Evolutionary conservation across 2,888 invertebrate genomes (phyloP), one percentile per base, ranked within the genome.

Genomic region (Blastobasis adustella): DNA sequence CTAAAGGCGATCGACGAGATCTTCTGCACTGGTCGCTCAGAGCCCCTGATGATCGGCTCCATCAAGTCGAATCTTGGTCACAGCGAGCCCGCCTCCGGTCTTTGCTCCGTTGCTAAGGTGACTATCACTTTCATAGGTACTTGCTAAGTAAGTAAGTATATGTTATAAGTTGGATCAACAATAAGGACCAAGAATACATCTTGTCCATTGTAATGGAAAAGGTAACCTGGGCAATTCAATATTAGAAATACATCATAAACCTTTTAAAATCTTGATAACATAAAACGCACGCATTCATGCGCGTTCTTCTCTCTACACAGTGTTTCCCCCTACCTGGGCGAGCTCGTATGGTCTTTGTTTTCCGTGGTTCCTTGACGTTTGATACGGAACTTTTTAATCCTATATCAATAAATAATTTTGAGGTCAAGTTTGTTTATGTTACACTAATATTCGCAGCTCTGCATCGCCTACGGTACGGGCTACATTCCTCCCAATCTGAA

Each of bases 51-150:
- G 48, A 94, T 98, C 54, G 98, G 98, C 1, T 96, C 98, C 0
- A 93, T 97, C 40, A 98, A 98, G 74, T 97, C 97, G 0, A 98
- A 98, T 79, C 90, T 98, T 75, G 98, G 98, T 0, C 98, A 98
- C 78, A 91, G 95, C 0, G 98, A 98, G 72, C 94, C 97, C 0
- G 92, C 92, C 1, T 95, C 95, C 5, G 95, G 96, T 6, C 84
- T 97, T 1, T 95, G 95, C 61, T 94, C 96, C 0, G 75, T 97
- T 54, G 92, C 94, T 0, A 97, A 97, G 89, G 94, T 93, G 59
- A 71, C 57, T 9, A 23, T 23, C 23, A 23, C 23, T 23, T 23
- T 23, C 3, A 23, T 23, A 3, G 23, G 23, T 23, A 23, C 23
- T 23, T 23, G 23, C 23, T 23, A 2, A 23, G n/a, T n/a, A n/a